Evolutionary conservation across 2,113 vertebrate genomes (phyloP).

Genomic region (Gobius niger): DNA sequence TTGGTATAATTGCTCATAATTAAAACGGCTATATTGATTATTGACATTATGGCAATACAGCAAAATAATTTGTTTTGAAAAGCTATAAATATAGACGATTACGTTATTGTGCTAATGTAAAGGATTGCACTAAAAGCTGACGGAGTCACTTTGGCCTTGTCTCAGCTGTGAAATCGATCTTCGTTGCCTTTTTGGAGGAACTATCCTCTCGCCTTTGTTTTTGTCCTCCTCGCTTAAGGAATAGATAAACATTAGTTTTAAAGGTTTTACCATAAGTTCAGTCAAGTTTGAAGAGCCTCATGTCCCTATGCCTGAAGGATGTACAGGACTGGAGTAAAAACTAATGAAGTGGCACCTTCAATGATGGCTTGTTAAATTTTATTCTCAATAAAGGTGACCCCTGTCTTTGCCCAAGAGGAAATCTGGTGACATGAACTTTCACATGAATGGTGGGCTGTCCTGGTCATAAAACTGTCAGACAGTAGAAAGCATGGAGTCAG

Average conservation of each 20-base stretch:
- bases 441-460: slow-evolving; percentile 55
- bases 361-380: slow-evolving; percentile 1
- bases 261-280: neutral
- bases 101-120: slow-evolving; percentile 4
- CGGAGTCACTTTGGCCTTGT: slow-evolving; percentile 5
- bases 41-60: neutral
- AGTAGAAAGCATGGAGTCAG: slow-evolving; percentile 56
- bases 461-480: slow-evolving; percentile 62
- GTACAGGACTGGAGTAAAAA: neutral
- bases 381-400: slow-evolving; percentile 28
- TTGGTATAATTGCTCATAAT: no score
- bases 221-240: neutral
- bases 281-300: neutral
- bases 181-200: neutral
- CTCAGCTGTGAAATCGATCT: slow-evolving; percentile 40
- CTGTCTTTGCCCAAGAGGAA: slow-evolving; percentile 10
- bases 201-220: slow-evolving; percentile 24
- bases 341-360: neutral
- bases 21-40: neutral
- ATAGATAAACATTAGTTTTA: no score
- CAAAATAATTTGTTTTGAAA: neutral
- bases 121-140: slow-evolving; percentile 24
- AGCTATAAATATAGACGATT: neutral
- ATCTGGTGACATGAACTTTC: slow-evolving; percentile 23
- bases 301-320: neutral